Percentiles rank a stretch among this genome's conserved stretches.
Conservation (phyloP, 2,797 vertebrate genomes). For the Tapirus indicus region DNA sequence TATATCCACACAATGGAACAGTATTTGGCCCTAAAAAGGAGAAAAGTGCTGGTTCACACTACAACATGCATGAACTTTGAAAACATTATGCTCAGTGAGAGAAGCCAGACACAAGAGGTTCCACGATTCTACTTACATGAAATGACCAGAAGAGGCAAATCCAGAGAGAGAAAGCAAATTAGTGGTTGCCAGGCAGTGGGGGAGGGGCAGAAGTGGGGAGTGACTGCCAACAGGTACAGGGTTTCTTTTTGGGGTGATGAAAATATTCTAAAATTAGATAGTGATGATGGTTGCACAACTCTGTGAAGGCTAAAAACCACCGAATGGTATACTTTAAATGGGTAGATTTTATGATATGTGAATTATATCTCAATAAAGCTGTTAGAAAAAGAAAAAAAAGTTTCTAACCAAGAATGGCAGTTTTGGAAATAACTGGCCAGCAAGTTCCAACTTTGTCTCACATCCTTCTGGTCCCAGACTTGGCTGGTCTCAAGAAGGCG, state of each 20-base stretch:
- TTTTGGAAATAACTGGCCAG: not conserved
- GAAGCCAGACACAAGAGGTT: not conserved
- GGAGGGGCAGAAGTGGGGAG: not conserved
- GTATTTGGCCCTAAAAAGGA: not conserved
- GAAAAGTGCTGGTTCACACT: not conserved
- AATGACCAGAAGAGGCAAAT: not conserved
- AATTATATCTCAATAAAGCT: constrained; percentile 32
- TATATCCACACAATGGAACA: not conserved
- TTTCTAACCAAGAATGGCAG: not conserved
- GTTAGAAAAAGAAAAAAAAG: not conserved
- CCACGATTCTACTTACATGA: not conserved
- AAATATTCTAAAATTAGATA: constrained; percentile 5
- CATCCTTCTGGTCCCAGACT: not conserved
- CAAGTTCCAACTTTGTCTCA: not conserved
- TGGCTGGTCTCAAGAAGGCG: not conserved
- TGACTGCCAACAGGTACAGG: not conserved
- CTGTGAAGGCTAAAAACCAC: not conserved
- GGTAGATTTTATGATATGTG: not conserved
- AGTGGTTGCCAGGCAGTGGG: not conserved
- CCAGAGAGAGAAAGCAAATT: not conserved
- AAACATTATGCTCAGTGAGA: not conserved
- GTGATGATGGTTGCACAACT: not conserved
- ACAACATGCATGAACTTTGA: not conserved
- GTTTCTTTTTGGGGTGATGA: not conserved
- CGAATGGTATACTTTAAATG: not conserved